Evolutionary conservation across 1,140 invertebrate species (phyloP).

Genomic region (Tetramorium alpestre): DNA sequence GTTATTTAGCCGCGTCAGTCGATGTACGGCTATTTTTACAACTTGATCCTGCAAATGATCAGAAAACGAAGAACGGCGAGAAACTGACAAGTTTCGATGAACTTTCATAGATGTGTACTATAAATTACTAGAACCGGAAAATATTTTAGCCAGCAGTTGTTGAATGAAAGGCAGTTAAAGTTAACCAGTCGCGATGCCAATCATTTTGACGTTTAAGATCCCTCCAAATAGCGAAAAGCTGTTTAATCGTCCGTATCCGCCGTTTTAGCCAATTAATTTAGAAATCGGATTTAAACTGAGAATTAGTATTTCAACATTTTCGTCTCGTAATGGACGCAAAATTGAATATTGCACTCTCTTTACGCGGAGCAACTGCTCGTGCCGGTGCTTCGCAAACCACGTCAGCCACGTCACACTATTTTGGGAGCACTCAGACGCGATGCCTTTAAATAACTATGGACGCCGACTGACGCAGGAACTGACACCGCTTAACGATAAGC

Average conservation of each 20-base stretch:
- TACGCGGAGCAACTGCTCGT: slow-evolving; percentile 18
- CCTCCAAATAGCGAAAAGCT: too few species aligned
- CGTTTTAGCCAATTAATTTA: not conserved
- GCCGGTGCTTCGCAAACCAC: slow-evolving; percentile 18
- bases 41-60: not conserved
- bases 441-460: slow-evolving; percentile 71
- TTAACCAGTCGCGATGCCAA: not conserved
- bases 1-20: not conserved
- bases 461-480: slow-evolving; percentile 61
- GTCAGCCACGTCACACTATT: slow-evolving; percentile 63
- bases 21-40: not conserved
- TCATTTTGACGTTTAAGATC: slow-evolving; percentile 7
- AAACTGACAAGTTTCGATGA: not conserved
- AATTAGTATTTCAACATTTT: not conserved
- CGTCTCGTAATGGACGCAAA: slow-evolving; percentile 21
- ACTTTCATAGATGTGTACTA: not conserved
- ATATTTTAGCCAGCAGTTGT: not conserved
- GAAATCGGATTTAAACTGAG: not conserved
- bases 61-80: not conserved
- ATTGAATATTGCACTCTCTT: slow-evolving; percentile 52
- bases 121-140: not conserved
- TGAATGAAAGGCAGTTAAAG: not conserved
- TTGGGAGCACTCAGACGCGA: slow-evolving; percentile 56
- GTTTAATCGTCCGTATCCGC: not conserved
- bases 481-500: slow-evolving; percentile 65